Evolutionary conservation across 2,797 vertebrate genomes (phyloP), one percentile per base, ranked within the genome.

Genomic region (Anguilla marmorata): DNA sequence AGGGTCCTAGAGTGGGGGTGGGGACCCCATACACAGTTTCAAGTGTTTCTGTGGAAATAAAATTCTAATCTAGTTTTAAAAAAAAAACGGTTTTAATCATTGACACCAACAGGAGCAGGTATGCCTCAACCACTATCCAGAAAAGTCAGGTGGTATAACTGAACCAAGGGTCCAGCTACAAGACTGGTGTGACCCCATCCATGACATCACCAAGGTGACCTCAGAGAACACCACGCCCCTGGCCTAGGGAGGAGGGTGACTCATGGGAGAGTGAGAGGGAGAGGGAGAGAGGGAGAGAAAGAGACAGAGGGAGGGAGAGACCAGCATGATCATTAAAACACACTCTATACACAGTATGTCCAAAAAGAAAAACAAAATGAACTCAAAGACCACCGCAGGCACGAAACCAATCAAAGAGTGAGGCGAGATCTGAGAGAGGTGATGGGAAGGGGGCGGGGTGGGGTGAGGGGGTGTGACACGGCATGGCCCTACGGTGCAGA

Each of bases 371-470:
- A 33, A 79, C 11, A 76, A 19, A 30, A 79, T 89, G 89, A 91
- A 91, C 86, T 91, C 86, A 91, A 89, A 89, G 88, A 91, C 86
- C 88, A 90, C 88, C 87, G 90, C 87, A 83, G 88, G 90, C 89
- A 91, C 86, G 85, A 86, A 85, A 91, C 87, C 60, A 50, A 87
- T 66, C 27, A 87, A 84, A 87, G 19, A 86, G 66, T 50, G 66
- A 86, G 66, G 85, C 56, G 24, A 54, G 63, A 86, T 86, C 85
- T 86, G 37, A 69, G 33, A 85, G 74, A 80, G 30, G 66, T 6
- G 27, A 54, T 27, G 76, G 48, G 79, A 37, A 50, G 3, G 3
- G 74, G 37, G 37, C 19, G 56, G 37, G 86, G 58, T 8, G 79
- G 72, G 79, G 37, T 12, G 48, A 86, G 86, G 63, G 79, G 50